Percentiles rank a stretch among this genome's conserved stretches.
Evolutionary conservation across 2,797 vertebrate species (phyloP).

Genomic region (Eospalax fontanierii): DNA sequence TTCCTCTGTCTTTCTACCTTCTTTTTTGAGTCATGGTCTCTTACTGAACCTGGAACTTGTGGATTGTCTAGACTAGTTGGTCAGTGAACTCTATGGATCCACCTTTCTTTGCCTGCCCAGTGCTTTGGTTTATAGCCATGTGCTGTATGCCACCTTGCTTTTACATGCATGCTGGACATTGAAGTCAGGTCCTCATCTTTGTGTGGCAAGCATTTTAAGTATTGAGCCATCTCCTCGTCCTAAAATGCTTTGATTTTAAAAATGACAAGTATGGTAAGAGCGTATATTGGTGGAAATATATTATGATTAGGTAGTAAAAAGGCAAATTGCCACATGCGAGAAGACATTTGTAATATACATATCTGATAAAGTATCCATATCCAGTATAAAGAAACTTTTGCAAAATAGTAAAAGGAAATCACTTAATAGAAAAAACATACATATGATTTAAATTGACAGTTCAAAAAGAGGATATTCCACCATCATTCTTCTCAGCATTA

Average conservation of each 20-base stretch:
- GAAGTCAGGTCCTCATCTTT: too few species aligned
- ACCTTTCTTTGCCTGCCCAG: neutral
- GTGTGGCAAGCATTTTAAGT: neutral
- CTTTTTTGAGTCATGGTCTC: neutral
- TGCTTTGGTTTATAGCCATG: neutral
- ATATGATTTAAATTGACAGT: neutral
- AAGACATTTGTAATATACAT: neutral
- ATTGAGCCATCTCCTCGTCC: neutral
- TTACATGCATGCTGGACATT: neutral
- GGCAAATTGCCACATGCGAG: neutral
- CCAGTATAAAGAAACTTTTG: neutral
- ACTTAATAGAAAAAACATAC: neutral
- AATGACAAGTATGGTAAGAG: neutral
- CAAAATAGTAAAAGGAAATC: neutral
- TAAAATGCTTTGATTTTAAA: conserved; percentile 13
- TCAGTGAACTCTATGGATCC: neutral
- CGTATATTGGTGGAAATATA: neutral
- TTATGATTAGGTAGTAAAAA: neutral
- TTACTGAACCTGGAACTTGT: neutral
- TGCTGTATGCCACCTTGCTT: neutral
- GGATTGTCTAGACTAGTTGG: neutral
- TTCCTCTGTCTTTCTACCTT: neutral
- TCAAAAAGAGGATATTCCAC: neutral
- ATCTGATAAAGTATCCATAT: conserved; percentile 8
- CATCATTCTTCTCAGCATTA: neutral